Evolutionary conservation across 2,797 vertebrate species (phyloP), one percentile per base, ranked within the genome.

Genomic region (Acomys russatus): DNA sequence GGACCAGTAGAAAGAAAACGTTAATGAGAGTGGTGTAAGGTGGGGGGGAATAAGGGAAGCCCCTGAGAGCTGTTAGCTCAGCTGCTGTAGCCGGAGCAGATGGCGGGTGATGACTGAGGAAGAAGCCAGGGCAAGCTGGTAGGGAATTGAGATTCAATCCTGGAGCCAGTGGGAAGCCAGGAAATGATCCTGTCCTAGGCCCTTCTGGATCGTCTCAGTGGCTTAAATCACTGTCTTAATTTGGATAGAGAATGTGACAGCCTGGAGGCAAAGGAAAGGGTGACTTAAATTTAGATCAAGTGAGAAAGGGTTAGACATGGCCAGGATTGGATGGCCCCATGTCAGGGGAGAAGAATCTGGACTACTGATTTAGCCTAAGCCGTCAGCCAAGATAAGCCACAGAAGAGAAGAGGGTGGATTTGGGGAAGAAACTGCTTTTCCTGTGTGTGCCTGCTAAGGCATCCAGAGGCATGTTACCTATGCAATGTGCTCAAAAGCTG

Each of bases 251-350:
- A 88, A 51, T n/a, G 1, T 56, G 22, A 63, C 76, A 84, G 83
- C 61, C 68, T 71, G n/a, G 44, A 91, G 49, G 49, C 18, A 94
- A 93, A 91, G 23, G 54, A 74, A 88, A 23, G 64, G 71, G 20
- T 80, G 66, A 63, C 30, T 66, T 79, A 94, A 89, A 89, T 94
- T 96, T 84, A 95, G 91, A 94, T 71, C 49, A 44, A 63, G 61
- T 44, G 51, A 93, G 79, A 85, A 94, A 35, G 74, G 64, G 17
- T 85, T 91, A 70, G 54, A 78, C 9, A 22, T 23, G 8, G 49
- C 51, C 78, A 71, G 33, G 0, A 64, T 51, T 90, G 78, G 76
- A 63, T 95, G 76, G 68, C 80, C 63, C 61, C 79, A 64, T 63
- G 44, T 64, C 80, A 88, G 63, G 25, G 59, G 35, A 97, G 66